Conservation (phyloP, 2,888 invertebrate species). For the Sicus ferrugineus region DNA sequence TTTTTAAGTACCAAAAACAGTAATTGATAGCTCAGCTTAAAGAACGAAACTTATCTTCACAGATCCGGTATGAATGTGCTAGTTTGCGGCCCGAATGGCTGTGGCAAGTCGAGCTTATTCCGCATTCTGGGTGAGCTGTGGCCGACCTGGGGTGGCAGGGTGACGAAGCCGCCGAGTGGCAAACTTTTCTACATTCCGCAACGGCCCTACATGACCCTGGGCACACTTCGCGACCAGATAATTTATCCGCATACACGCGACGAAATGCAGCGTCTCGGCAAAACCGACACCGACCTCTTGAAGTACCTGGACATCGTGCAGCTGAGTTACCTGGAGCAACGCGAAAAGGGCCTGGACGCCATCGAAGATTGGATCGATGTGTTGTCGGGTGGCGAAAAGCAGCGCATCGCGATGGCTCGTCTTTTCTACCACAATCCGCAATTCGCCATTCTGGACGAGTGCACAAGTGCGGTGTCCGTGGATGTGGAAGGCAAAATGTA, state of each 20-base stretch:
- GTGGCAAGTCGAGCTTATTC: conserved; percentile 97
- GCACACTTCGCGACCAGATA: conserved; percentile 84
- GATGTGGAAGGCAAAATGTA: conserved; percentile 99
- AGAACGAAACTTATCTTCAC: no score
- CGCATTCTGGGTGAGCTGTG: conserved; percentile 95
- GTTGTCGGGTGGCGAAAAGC: conserved; percentile 97
- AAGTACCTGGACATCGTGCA: conserved; percentile 84
- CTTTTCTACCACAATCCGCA: conserved; percentile 97
- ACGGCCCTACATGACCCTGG: conserved; percentile 97
- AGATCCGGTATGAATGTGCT: conserved; percentile 94
- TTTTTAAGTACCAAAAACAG: no score
- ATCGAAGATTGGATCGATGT: conserved; percentile 99
- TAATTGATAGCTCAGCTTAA: no score
- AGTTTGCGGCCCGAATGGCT: conserved; percentile 98
- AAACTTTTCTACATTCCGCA: conserved; percentile 95
- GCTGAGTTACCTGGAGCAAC: conserved; percentile 79
- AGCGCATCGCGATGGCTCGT: conserved; percentile 97
- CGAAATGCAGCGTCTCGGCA: conserved; percentile 82
- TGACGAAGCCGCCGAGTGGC: conserved; percentile 94
- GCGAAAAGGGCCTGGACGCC: conserved; percentile 90
- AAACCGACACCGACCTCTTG: conserved; percentile 79
- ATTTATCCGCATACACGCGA: conserved; percentile 93
- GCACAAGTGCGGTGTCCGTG: conserved; percentile 97
- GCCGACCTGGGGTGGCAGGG: conserved; percentile 93
- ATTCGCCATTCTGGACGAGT: conserved; percentile 98